Base-by-base conservation (phyloP, 2,797 vertebrate species). In the Sebastes steindachneri region DNA sequence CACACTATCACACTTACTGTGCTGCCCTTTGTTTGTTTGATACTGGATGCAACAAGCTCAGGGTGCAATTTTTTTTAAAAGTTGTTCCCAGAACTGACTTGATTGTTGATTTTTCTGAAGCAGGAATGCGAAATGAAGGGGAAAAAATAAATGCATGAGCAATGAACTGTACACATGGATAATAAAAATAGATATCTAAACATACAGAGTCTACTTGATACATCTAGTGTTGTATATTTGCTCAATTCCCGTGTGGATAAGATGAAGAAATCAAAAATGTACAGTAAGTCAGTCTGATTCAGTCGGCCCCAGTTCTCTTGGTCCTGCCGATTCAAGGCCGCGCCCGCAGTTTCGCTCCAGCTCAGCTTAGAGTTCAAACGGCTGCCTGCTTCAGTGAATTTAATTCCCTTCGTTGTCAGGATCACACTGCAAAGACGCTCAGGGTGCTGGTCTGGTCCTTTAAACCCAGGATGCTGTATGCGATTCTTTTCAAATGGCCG, bases 401-500 rank as follows among this genome's bases (percentile, higher is more conserved):
- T 75, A 5, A 68, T 74, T 78, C 80, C 77, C 51, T 80, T 51
- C 48, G 48, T 71, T 79, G 75, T 23, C 9, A 28, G 23, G 48
- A 76, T 96, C 95, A 97, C 93, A 97, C 95, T 3, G 96, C 95
- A 37, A 98, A 97, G 75, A 96, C 95, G 7, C 97, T 98, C 86
- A 97, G 93, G 0, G 96, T 95, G 82, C 95, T 97, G 11, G 96
- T 97, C 90, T 98, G 97, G 92, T 99, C 98, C 93, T 97, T 98
- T 80, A 99, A 94, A 17, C 97, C 97, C 95, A 99, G 83, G 83
- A 99, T 97, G 94, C 98, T 99, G 93, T 98, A 99, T 78, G 97
- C 96, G 0, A 99, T 97, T 79, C 98, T 96, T 89, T 99, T 99
- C 94, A 99, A 95, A 94, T 99, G 98, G 5, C 98, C 98, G 0